Evolutionary conservation across 53 echinoderm and acorn worm species (phyloP).

Genomic region (Henricia sp.): DNA sequence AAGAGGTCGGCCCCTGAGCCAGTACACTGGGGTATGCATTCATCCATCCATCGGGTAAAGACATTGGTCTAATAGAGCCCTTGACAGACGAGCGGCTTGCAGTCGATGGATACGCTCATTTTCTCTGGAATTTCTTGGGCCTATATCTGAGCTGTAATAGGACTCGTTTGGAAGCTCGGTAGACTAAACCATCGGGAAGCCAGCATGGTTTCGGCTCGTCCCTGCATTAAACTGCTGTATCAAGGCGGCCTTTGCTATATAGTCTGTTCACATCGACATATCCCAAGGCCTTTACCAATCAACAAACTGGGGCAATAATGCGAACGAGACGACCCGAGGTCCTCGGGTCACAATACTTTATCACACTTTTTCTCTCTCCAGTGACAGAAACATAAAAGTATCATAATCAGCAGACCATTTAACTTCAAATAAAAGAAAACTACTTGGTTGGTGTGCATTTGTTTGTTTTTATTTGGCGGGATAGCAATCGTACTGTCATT

Average conservation of each 20-base stretch:
- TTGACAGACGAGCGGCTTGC: slow-evolving; percentile 21
- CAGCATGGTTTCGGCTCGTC: no score
- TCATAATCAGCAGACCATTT: no score
- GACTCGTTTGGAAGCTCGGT: slow-evolving; percentile 24
- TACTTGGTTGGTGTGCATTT: background rate
- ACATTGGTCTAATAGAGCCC: slow-evolving; percentile 31
- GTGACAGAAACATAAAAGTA: no score
- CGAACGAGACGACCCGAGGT: background rate
- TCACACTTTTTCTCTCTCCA: background rate
- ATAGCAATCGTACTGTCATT: background rate
- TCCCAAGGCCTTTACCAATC: slow-evolving; percentile 3
- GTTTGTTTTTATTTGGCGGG: background rate
- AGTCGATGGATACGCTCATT: background rate
- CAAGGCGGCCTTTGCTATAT: background rate
- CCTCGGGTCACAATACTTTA: background rate
- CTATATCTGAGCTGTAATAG: slow-evolving; percentile 13
- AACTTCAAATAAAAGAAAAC: background rate
- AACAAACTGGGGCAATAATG: slow-evolving; percentile 6
- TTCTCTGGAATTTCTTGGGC: background rate
- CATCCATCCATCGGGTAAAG: slow-evolving; percentile 43
- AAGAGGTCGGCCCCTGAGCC: background rate
- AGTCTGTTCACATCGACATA: background rate
- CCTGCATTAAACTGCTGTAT: background rate
- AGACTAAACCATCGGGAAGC: slow-evolving; percentile 50
- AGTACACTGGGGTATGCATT: background rate